phyloP scores from a whole-genome alignment of 1,140 invertebrate species.

The Papilio xuthus region DNA sequence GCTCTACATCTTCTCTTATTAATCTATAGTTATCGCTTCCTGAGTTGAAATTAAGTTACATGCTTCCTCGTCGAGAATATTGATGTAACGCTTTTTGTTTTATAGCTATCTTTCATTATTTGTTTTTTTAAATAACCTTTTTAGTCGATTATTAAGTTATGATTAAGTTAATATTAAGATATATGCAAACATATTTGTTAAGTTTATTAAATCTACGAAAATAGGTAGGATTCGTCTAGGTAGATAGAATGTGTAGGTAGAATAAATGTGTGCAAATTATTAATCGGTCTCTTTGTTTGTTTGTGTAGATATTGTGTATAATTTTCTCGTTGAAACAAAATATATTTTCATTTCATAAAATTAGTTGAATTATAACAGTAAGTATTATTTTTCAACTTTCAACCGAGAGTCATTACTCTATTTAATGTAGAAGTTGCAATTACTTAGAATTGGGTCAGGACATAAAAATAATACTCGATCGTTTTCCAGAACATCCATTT shows the following conservation, averaged over 20 bases:
- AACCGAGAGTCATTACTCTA: neutral
- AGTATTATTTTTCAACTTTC: neutral
- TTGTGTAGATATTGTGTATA: neutral
- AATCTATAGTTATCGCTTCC: slow-evolving; percentile 12
- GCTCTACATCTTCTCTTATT: slow-evolving; percentile 11
- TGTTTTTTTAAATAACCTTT: neutral
- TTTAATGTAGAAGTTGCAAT: neutral
- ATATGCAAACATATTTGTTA: too few relatives aligned
- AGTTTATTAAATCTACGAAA: too few relatives aligned
- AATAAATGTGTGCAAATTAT: too few relatives aligned
- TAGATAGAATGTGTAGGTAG: too few relatives aligned
- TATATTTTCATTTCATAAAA: neutral
- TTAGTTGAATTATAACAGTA: neutral
- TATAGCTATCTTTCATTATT: neutral
- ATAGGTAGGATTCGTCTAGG: too few relatives aligned
- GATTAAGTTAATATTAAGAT: too few relatives aligned
- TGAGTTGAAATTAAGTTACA: neutral
- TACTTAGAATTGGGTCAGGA: neutral
- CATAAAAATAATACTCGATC: neutral
- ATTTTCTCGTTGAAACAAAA: neutral
- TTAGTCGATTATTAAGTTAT: neutral
- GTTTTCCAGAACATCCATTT: neutral
- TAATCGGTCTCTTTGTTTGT: too few relatives aligned
- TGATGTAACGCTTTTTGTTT: neutral
- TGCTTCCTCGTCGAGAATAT: neutral